A percentile compares a stretch with the other conserved stretches of the same genome.
These are phyloP conservation scores for Periophthalmus magnuspinnatus DNA, from an alignment of 2,797 vertebrate species.

Conservation along the genomic window DNA sequence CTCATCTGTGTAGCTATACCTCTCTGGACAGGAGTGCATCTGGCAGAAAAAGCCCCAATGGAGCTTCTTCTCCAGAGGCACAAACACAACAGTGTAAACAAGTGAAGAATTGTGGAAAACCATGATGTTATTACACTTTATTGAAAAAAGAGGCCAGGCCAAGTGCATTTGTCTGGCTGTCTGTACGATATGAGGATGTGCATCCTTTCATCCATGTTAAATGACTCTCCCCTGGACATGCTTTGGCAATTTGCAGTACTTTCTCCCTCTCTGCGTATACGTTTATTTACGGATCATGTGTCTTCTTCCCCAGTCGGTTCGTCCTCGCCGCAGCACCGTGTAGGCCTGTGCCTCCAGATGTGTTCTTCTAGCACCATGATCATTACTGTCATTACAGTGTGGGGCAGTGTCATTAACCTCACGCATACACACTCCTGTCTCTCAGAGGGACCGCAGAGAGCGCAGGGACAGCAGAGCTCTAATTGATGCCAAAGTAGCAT, in stretches of 20 bases:
- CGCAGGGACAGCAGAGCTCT: background rate
- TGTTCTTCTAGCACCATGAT: conserved; percentile 48
- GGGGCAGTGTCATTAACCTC: conserved; percentile 53
- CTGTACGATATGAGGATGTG: background rate
- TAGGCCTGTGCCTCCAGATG: conserved; percentile 58
- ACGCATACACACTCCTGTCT: conserved; percentile 13
- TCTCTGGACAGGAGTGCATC: conserved; percentile 15
- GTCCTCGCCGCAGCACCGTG: conserved; percentile 26
- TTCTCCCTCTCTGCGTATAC: conserved; percentile 11
- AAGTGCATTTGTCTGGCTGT: conserved; percentile 25
- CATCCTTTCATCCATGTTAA: conserved; percentile 45
- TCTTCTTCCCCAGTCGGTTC: conserved; percentile 23
- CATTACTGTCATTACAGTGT: conserved; percentile 56
- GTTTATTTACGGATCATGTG: conserved; percentile 44
- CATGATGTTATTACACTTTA: conserved; percentile 15
- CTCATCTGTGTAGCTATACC: background rate
- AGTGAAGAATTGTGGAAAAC: conserved; percentile 5
- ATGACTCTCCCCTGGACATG: conserved; percentile 42
- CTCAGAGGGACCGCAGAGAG: background rate
- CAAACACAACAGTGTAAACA: conserved; percentile 3
- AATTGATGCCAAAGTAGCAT: conserved; percentile 12
- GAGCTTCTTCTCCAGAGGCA: background rate
- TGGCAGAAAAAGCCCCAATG: conserved; percentile 30
- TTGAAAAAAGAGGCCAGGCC: background rate
- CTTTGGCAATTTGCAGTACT: conserved; percentile 18